Conservation (phyloP, 2,113 vertebrate species). For the Dicerorhinus sumatrensis region DNA sequence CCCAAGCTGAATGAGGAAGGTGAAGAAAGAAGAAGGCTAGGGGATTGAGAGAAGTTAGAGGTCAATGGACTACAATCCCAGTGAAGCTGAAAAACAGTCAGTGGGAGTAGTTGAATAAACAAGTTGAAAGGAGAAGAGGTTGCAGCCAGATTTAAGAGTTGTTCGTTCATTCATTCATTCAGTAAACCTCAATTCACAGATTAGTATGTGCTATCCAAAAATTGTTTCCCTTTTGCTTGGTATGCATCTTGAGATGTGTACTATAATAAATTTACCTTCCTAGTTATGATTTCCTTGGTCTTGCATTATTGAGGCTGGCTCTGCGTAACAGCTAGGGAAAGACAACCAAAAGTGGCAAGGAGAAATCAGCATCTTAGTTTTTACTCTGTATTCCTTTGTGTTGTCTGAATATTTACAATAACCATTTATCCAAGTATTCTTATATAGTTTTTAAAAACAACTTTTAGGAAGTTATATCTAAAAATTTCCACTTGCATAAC, state of each 20-base stretch:
- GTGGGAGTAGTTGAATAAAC: not conserved
- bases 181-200: not conserved
- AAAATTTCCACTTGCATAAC: not conserved
- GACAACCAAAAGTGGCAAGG: not conserved
- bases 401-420: slow-evolving; percentile 9
- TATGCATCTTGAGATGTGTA: not conserved
- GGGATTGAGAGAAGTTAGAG: not conserved
- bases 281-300: not conserved
- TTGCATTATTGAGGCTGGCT: not conserved
- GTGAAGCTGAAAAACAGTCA: not conserved
- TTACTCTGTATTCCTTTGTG: not conserved
- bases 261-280: not conserved
- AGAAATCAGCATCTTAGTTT: not conserved
- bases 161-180: not conserved
- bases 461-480: not conserved
- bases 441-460: not conserved
- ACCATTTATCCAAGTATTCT: not conserved
- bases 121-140: not conserved
- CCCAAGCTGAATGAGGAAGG: not conserved
- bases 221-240: not conserved
- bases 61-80: not conserved
- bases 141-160: not conserved
- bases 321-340: not conserved
- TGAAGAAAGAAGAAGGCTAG: not conserved
- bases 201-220: not conserved